A percentile compares a stretch with the other conserved stretches of the same genome.
phyloP scores from a whole-genome alignment of 2,113 vertebrate genomes.

The Albula glossodonta region DNA sequence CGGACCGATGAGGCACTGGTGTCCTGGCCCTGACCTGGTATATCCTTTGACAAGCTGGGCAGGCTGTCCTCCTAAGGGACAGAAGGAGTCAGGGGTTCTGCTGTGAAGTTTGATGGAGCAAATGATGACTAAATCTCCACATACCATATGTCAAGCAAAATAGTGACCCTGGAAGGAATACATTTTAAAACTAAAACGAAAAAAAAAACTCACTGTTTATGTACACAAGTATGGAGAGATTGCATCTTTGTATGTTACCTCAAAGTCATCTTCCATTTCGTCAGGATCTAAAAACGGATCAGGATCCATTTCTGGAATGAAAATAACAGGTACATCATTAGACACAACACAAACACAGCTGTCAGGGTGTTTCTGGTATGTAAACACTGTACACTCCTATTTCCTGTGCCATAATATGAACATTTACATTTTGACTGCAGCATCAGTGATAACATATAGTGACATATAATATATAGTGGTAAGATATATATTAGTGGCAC shows the following conservation, averaged over 20 bases:
- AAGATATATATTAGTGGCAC: too few relatives aligned
- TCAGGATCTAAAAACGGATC: conserved; percentile 50
- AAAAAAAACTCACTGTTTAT: neutral
- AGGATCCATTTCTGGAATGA: conserved; percentile 48
- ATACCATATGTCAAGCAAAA: neutral
- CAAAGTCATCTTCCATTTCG: conserved; percentile 48
- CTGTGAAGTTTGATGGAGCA: neutral
- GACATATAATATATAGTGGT: too few relatives aligned
- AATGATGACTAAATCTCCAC: neutral
- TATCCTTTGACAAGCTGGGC: conserved; percentile 45
- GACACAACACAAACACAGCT: neutral
- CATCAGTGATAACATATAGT: too few relatives aligned
- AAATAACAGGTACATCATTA: conserved; percentile 2
- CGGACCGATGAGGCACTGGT: conserved; percentile 1
- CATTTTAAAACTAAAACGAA: neutral
- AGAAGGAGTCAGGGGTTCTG: neutral
- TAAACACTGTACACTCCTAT: neutral
- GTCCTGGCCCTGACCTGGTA: conserved; percentile 39
- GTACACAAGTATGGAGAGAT: too few relatives aligned
- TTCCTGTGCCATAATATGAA: neutral
- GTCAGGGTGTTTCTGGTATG: neutral
- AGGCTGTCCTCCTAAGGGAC: conserved; percentile 47
- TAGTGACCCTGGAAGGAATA: neutral
- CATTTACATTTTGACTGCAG: neutral
- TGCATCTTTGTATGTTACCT: conserved; percentile 16